Conservation (phyloP, 1,140 invertebrate species). For the Ridgeia piscesae region DNA sequence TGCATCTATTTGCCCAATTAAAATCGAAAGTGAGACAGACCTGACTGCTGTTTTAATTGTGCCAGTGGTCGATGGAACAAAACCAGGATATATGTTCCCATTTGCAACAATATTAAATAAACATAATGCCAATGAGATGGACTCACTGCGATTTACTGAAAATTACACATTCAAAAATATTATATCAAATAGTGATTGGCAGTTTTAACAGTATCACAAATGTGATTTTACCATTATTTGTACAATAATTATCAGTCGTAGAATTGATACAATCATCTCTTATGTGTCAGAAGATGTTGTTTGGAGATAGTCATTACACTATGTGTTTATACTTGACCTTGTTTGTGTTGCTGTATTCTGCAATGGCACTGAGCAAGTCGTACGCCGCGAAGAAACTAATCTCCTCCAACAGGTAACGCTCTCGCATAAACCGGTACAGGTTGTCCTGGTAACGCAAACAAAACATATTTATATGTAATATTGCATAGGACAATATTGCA, state of each 20-base stretch:
- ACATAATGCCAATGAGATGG: background rate
- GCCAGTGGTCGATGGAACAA: background rate
- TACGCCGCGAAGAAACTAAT: slow-evolving; percentile 47
- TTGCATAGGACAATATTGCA: too few relatives aligned
- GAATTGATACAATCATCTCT: background rate
- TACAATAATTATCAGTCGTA: background rate
- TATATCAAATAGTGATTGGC: background rate
- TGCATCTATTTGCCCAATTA: background rate
- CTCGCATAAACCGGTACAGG: slow-evolving; percentile 48
- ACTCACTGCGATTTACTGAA: background rate
- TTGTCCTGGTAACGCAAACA: slow-evolving; percentile 42
- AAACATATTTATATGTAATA: too few relatives aligned
- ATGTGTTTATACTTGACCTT: slow-evolving; percentile 35
- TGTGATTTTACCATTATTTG: too few relatives aligned
- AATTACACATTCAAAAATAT: too few relatives aligned
- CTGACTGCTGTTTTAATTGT: background rate
- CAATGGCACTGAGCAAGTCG: slow-evolving; percentile 50
- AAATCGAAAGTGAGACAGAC: background rate
- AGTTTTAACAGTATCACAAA: background rate
- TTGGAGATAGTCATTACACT: background rate
- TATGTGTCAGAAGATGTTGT: background rate
- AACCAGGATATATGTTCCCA: background rate
- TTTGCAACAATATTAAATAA: background rate
- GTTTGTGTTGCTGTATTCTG: slow-evolving; percentile 40
- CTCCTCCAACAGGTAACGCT: slow-evolving; percentile 48